Base-by-base conservation (phyloP, 2,797 vertebrate genomes). In the Anabacerthia variegaticeps region DNA sequence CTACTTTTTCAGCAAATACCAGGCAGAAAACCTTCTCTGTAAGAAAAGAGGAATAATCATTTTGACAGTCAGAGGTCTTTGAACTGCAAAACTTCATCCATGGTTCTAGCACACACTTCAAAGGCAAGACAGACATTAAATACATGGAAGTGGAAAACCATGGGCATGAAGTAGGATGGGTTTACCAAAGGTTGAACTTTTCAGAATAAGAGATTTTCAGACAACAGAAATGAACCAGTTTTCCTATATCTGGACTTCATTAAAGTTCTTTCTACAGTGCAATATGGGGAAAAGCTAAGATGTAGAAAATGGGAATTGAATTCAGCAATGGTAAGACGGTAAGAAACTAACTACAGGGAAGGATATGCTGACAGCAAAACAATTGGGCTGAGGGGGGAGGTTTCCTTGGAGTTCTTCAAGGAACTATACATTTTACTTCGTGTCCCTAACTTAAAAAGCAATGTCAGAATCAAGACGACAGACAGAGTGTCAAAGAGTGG, bases 311-410 rank as follows among this genome's bases (percentile, higher is more conserved):
- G 16, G 43, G 76, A 92, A 94, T 65, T 85, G 58, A 94, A 88
- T 96, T 89, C 83, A 93, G 51, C 92, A 69, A 90, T 81, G 94
- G 72, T 66, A 88, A 81, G 58, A 89, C 36, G 37, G 65, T 68
- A 91, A 91, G 51, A 92, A 85, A 83, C 56, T 46, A 76, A 80
- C 10, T 19, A 78, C 24, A 43, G 77, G n/a, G 51, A 90, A 48
- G 32, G 76, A 75, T 44, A 14, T 66, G 92, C 51, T 95, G 88
- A 96, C 94, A 96, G 58, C 39, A 81, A 88, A 97, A 95, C 89
- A 95, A 86, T 92, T 93, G 92, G n/a, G 59, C n/a, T 26, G 19
- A 27, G 20, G 34, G 36, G 44, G 65, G 34, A 89, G 23, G 18
- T 48, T 72, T 68, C 90, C 58, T 84, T 62, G 54, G 76, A 86